Percentiles rank a stretch among this genome's conserved stretches.
Evolutionary conservation across 2,113 vertebrate genomes (phyloP).

Genomic region (Lampris megalopsis): DNA sequence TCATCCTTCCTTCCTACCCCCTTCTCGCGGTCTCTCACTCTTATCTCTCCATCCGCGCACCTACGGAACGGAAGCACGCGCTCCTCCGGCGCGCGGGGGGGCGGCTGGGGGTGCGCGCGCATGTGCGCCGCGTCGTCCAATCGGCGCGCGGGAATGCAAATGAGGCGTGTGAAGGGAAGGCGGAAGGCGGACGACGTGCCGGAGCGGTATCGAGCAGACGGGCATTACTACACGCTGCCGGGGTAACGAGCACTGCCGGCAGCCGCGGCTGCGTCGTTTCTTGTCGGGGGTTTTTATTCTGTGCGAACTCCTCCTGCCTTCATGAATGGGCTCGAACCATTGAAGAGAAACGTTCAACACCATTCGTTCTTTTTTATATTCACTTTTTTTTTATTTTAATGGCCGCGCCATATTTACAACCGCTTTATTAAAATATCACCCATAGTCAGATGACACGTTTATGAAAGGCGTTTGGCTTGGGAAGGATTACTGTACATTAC

Average conservation of each 20-base stretch:
- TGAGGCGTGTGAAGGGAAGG: background rate
- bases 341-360: background rate
- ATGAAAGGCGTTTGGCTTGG: background rate
- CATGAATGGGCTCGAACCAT: background rate
- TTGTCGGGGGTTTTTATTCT: no score
- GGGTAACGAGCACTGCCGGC: no score
- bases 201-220: background rate
- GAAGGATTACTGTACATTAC: background rate
- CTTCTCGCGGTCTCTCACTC: conserved; percentile 1
- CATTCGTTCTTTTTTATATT: background rate
- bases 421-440: background rate
- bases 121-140: no score
- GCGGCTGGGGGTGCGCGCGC: no score
- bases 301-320: no score
- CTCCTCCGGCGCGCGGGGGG: background rate
- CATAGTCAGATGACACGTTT: background rate
- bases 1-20: conserved; percentile 45
- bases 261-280: no score
- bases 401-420: no score
- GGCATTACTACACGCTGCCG: no score
- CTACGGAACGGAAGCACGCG: conserved; percentile 33
- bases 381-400: background rate
- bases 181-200: background rate
- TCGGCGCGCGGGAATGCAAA: no score
- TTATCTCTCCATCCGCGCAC: background rate